Percentiles rank a stretch among this genome's conserved stretches.
phyloP scores from a whole-genome alignment of 2,797 vertebrate genomes.

The Zalophus californianus region DNA sequence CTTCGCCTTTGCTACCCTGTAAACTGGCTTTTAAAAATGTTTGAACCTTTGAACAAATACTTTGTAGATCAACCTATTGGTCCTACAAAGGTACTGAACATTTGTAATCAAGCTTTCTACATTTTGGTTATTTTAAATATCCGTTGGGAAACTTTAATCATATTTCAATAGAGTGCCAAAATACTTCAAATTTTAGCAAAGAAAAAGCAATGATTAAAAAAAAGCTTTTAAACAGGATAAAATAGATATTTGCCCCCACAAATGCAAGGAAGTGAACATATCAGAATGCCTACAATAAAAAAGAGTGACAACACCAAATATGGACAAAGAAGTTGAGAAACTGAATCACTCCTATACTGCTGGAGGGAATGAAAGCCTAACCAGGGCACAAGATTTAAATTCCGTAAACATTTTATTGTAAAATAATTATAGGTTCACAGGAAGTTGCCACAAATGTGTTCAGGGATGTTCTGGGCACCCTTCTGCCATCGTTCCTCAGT shows the following conservation, averaged over 20 bases:
- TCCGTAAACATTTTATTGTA: not conserved
- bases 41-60: not conserved
- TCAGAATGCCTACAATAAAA: not conserved
- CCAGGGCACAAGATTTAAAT: not conserved
- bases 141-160: not conserved
- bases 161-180: not conserved
- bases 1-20: not conserved
- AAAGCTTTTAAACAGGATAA: not conserved
- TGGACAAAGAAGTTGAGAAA: not conserved
- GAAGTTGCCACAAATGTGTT: not conserved
- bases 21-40: not conserved
- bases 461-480: not conserved
- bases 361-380: not conserved
- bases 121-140: conserved; percentile 49
- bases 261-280: not conserved
- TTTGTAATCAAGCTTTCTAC: not conserved
- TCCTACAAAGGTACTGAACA: not conserved
- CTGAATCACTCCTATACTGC: not conserved
- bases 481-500: not conserved
- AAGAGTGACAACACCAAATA: not conserved
- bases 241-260: not conserved
- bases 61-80: not conserved
- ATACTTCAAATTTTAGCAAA: not conserved
- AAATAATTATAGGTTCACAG: not conserved
- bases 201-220: not conserved